These are phyloP conservation scores for Telmatherina bonti DNA, from an alignment of 2,797 vertebrate species.

Conservation along the genomic window DNA sequence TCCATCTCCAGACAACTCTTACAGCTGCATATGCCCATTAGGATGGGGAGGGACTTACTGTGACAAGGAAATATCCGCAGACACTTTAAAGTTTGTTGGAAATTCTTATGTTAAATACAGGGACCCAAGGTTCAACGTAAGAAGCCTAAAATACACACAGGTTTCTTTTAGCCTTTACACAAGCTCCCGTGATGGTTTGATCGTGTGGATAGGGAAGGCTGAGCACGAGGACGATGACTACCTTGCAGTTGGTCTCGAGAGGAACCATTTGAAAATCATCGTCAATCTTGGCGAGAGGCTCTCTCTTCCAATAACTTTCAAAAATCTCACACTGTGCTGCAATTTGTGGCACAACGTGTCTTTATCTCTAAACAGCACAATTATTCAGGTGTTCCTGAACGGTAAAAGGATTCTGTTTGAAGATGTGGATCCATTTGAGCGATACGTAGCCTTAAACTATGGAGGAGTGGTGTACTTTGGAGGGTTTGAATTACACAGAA, in stretches of 20 bases:
- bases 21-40: slow-evolving; percentile 84
- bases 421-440: slow-evolving; percentile 86
- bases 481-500: slow-evolving; percentile 86
- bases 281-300: slow-evolving; percentile 89
- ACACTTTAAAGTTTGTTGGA: slow-evolving; percentile 80
- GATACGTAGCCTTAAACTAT: slow-evolving; percentile 87
- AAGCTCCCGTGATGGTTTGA: slow-evolving; percentile 78
- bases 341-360: slow-evolving; percentile 82
- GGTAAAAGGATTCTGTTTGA: slow-evolving; percentile 77
- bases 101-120: slow-evolving; percentile 88
- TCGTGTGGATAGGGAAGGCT: slow-evolving; percentile 87
- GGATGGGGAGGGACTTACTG: slow-evolving; percentile 87
- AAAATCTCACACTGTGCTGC: slow-evolving; percentile 75
- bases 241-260: slow-evolving; percentile 86
- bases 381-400: slow-evolving; percentile 83
- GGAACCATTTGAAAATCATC: slow-evolving; percentile 82
- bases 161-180: slow-evolving; percentile 86
- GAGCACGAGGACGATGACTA: slow-evolving; percentile 88
- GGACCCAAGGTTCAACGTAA: slow-evolving; percentile 80
- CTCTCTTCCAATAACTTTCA: slow-evolving; percentile 73
- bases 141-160: slow-evolving; percentile 81
- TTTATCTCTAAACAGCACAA: slow-evolving; percentile 83
- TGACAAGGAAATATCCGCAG: slow-evolving; percentile 71
- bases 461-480: slow-evolving; percentile 87
- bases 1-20: slow-evolving; percentile 72